Evolutionary conservation across 2,113 vertebrate genomes (phyloP).

Genomic region (Taxidea taxus): DNA sequence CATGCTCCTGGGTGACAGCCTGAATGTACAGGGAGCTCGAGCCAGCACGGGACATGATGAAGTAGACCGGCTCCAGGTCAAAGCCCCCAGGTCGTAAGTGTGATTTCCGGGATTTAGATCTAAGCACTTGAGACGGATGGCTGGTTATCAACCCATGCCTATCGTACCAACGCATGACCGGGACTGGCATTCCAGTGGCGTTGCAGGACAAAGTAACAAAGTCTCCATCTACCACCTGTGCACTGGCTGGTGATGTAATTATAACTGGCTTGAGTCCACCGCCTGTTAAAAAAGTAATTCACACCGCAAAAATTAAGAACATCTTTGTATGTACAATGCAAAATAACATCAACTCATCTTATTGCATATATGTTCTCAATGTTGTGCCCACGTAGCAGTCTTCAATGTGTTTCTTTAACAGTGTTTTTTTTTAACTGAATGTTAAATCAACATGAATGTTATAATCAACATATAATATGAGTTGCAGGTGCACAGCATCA

Average conservation of each 20-base stretch:
- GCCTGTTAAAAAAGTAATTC: conserved; percentile 64
- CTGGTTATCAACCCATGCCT: conserved; percentile 75
- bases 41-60: conserved; percentile 70
- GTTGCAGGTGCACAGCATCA: background rate
- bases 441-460: too few species aligned
- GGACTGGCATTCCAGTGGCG: conserved; percentile 81
- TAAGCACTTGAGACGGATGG: conserved; percentile 75
- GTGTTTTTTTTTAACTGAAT: background rate
- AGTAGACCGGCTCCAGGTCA: conserved; percentile 52
- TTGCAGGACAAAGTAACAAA: conserved; percentile 81
- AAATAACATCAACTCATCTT: background rate
- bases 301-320: background rate
- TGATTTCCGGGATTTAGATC: conserved; percentile 70
- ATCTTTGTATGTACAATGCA: background rate
- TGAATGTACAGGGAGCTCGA: conserved; percentile 81
- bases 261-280: conserved; percentile 77
- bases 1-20: conserved; percentile 51
- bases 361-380: background rate
- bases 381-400: background rate
- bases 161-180: conserved; percentile 82
- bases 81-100: background rate
- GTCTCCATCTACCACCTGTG: conserved; percentile 72
- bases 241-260: conserved; percentile 73
- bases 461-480: background rate
- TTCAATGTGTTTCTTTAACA: background rate